Conservation (phyloP, 2,888 invertebrate species). For the Crocallis elinguaria region DNA sequence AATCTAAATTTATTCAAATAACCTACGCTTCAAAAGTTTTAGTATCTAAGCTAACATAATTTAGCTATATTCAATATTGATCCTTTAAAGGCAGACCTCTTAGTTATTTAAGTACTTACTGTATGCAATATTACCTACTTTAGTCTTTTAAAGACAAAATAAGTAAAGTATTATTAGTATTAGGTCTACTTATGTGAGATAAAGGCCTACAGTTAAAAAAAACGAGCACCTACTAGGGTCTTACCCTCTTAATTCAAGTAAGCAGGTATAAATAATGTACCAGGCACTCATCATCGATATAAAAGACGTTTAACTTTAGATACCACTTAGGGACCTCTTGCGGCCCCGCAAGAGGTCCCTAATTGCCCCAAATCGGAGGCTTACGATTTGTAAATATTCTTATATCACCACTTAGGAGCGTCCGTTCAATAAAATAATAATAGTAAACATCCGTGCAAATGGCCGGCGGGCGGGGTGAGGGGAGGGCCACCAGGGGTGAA, state of each 20-base stretch:
- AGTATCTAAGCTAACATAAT: no score
- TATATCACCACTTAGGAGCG: constrained; percentile 76
- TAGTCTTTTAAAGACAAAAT: no score
- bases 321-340: constrained; percentile 35
- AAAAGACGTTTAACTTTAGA: constrained; percentile 38
- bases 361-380: constrained; percentile 61
- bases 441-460: constrained; percentile 85
- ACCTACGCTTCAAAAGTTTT: no score
- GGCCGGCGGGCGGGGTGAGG: constrained; percentile 70
- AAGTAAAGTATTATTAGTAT: no score
- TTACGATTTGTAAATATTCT: constrained; percentile 76
- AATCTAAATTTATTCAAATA: no score
- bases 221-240: neutral
- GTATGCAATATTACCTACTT: no score
- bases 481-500: constrained; percentile 41
- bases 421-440: constrained; percentile 84
- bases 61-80: no score
- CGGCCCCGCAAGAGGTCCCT: constrained; percentile 44
- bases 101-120: no score
- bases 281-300: constrained; percentile 13
- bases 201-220: neutral
- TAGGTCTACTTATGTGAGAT: no score
- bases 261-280: constrained; percentile 24
- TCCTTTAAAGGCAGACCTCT: no score
- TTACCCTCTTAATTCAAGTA: no score